These are phyloP conservation scores for Eulemur mongoz DNA, from an alignment of 2,797 vertebrate species.

Conservation along the genomic window DNA sequence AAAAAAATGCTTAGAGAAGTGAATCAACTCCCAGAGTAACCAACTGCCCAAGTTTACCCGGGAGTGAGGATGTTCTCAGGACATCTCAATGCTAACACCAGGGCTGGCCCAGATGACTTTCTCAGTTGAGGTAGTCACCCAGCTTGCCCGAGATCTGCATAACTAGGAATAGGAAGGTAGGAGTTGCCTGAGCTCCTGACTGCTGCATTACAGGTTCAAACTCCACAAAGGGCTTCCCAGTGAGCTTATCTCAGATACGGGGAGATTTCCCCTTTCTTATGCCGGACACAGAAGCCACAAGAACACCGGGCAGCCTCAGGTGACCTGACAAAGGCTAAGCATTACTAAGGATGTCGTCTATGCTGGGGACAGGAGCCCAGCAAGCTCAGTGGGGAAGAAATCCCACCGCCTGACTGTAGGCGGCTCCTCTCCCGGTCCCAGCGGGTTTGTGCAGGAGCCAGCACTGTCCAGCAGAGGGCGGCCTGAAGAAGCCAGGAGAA, in stretches of 20 bases:
- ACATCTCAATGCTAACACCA: not conserved
- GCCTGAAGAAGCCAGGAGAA: not conserved
- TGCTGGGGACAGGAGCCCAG: not conserved
- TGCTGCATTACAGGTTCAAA: not conserved
- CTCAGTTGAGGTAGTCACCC: not conserved
- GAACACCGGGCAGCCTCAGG: not conserved
- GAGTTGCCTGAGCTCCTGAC: not conserved
- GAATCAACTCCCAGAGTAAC: not conserved
- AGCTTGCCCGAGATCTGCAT: not conserved
- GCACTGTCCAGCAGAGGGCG: not conserved
- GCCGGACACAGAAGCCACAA: not conserved
- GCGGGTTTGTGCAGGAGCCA: not conserved
- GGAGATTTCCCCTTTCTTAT: not conserved
- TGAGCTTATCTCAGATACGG: not conserved
- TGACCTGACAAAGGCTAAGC: not conserved
- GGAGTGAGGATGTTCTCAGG: not conserved
- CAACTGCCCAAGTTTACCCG: not conserved
- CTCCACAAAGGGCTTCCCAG: not conserved
- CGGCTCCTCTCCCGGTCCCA: not conserved
- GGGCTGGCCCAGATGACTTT: not conserved
- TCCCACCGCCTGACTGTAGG: rapidly evolving
- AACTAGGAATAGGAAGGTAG: rapidly evolving
- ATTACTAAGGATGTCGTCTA: not conserved
- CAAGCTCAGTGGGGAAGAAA: not conserved
- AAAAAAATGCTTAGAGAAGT: not conserved